Evolutionary conservation across 2,888 invertebrate species (phyloP), one percentile per base, ranked within the genome.

Genomic region (Portevinia maculata): DNA sequence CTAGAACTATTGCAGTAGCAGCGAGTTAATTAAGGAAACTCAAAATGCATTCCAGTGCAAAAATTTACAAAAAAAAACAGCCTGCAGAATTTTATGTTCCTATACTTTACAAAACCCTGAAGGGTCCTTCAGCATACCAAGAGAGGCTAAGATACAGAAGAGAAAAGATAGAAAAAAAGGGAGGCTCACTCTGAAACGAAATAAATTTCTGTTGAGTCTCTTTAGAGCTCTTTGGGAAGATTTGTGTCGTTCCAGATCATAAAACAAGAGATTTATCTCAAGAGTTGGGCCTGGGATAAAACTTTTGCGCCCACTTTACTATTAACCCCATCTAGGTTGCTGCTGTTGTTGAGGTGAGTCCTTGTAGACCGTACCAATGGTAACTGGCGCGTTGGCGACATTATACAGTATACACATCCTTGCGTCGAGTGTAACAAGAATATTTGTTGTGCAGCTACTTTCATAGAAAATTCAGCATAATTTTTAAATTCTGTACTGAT

Each of bases 211-310:
- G 57, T 79, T 84, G 73, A 84, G 84, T 84, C 84, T 84, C 83
- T 84, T 79, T 79, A 74, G 84, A 84, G 84, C 79, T 84, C 84
- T 84, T 84, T 69, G 69, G 69, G 79, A 84, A 84, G 84, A 84
- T 84, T 84, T 84, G 84, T 84, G 84, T 79, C 84, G 79, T 84
- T 84, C 84, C 79, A 73, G 84, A 84, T 84, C 84, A 84, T 84
- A 84, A 79, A 84, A 84, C 79, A 74, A 79, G 84, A 84, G 84
- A 84, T 84, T 84, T 84, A 84, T 84, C 69, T 79, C 84, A 84
- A 83, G 71, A 78, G 78, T 83, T 73, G 83, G 71, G 71, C 78
- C 28, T 78, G 65, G 78, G 78, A 83, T 83, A 78, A 60, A 83
- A 83, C 67, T 83, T 83, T 71, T 71, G 37, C 76, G 21, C 76